Base-by-base conservation (phyloP, 2,113 vertebrate species). In the Prionailurus bengalensis region DNA sequence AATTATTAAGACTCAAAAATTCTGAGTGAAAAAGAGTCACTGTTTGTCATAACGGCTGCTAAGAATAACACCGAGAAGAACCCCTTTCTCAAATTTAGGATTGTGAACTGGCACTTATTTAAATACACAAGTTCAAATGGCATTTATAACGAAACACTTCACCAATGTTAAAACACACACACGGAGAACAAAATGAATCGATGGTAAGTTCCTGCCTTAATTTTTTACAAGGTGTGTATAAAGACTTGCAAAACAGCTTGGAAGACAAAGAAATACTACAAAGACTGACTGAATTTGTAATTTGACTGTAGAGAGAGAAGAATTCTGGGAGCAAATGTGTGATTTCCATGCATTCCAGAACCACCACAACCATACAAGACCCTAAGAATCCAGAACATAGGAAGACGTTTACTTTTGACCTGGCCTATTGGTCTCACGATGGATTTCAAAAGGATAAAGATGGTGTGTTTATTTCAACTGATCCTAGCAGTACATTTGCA, bases 371-470 rank as follows among this genome's bases (percentile, higher is more conserved):
- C 61, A 98, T 99, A 11, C 97, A 97, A 84, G 98, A 99, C 93
- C 99, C 99, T 0, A 98, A 98, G 73, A 99, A 99, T 63, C 95
- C 96, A 82, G 98, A 98, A 45, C 98, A 96, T 48, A 92, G 94
- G 12, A 99, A 99, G 31, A 98, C 94, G 0, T 99, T 99, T 81
- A 99, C 97, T 80, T 99, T 99, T 71, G 98, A 99, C 98, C 98
- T 98, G 68, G 98, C 99, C 2, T 99, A 98, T 93, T 99, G 99
- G 99, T 99, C 99, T 91, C 99, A 98, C 83, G 98, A 87, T n/a
- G 98, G 99, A 89, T 99, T 99, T 97, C 87, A 97, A 2, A 98
- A 97, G 73, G 98, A 99, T 86, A 90, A 97, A 91, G 97, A 98
- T 0, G 98, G 99, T 66, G 97, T 98, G 16, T 98, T 99, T 5